Percentiles rank a stretch among this genome's conserved stretches.
Conservation (phyloP, 2,113 vertebrate genomes). For the Pygoscelis adeliae region DNA sequence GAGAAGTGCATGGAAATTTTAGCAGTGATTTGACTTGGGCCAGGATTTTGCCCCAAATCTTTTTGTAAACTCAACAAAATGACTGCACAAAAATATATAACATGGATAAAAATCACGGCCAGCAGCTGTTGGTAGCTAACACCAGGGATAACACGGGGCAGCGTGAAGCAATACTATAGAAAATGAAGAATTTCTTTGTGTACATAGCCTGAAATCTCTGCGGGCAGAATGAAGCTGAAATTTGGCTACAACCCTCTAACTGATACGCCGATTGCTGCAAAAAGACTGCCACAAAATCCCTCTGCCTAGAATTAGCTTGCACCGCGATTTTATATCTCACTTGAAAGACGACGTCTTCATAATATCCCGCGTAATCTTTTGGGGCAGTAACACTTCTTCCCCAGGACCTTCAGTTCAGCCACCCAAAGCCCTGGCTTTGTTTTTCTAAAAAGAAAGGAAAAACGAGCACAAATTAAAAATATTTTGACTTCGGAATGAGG, state of each 20-base stretch:
- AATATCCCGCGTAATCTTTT: fast-evolving
- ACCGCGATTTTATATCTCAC: background rate
- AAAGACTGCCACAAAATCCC: background rate
- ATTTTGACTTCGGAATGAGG: background rate
- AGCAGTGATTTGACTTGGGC: background rate
- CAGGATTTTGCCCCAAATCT: background rate
- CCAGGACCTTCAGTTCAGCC: background rate
- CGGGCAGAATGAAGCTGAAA: background rate
- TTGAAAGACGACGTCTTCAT: fast-evolving
- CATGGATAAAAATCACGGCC: background rate
- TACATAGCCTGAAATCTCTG: background rate
- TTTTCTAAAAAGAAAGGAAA: background rate
- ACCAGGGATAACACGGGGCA: fast-evolving
- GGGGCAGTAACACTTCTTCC: background rate
- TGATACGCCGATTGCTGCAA: background rate
- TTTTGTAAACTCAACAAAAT: background rate
- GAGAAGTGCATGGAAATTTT: background rate
- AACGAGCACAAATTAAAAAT: background rate
- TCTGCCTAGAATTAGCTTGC: background rate
- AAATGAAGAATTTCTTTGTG: background rate
- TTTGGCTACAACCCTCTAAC: background rate
- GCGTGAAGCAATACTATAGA: background rate
- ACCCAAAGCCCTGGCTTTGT: background rate
- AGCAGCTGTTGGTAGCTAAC: background rate
- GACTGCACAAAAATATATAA: background rate